Evolutionary conservation across 1,140 invertebrate genomes (phyloP), one percentile per base, ranked within the genome.

Genomic region (Saccostrea cuccullata): DNA sequence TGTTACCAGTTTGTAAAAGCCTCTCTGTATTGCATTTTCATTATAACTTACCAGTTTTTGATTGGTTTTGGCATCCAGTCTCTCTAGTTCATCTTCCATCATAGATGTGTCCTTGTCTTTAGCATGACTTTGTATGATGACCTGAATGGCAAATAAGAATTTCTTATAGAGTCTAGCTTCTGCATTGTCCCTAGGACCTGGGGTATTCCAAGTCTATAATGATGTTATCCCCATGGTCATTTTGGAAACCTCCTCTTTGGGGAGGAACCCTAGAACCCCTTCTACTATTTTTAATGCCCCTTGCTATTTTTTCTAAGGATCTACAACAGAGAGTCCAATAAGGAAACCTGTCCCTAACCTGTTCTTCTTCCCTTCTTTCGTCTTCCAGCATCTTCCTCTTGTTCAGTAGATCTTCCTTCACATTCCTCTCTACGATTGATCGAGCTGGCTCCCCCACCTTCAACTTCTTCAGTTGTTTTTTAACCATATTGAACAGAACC

Each of bases 301-400:
- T 0, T 36, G 30, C 30, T 36, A 36, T 36, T 36, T 36, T 36
- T 36, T 36, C 2, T 36, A 36, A 2, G 30, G 30, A 36, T 36
- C n/a, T n/a, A n/a, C n/a, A n/a, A n/a, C n/a, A n/a, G 47, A 47
- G 47, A 47, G 6, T 8, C 5, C 40, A 82, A 47, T 20, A 15
- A 36, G 13, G 0, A 30, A 13, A 26, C 1, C 26, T 17, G 13
- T 6, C 13, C 13, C 86, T 87, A 85, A 94, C 93, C 88, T 91
- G 88, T 88, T 93, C 92, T 60, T 89, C 89, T 82, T 93, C 93
- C 60, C 91, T 85, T 85, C 89, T 91, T 82, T 94, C 93, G 87
- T 91, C 90, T 15, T 92, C 89, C 36, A 91, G 89, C 84, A 93
- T 91, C 60, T 92, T 92, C 12, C 86, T 90, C n/a, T 90, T 87